Evolutionary conservation across 1,140 invertebrate species (phyloP).

Genomic region (Drosophila rhopaloa): DNA sequence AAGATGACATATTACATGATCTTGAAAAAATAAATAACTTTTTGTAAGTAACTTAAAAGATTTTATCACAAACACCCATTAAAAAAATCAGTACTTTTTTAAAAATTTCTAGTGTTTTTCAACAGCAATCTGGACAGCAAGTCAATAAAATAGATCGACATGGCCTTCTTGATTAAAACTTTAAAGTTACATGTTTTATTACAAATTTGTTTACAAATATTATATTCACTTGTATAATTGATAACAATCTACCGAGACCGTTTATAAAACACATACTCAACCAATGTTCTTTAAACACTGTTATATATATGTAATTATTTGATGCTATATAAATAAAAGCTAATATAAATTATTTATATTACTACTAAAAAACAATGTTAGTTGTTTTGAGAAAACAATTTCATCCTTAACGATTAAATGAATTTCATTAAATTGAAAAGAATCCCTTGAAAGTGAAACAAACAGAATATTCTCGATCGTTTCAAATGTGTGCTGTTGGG

Average conservation of each 20-base stretch:
- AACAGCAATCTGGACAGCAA: conserved; percentile 34
- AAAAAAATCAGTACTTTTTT: not conserved
- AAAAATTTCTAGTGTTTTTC: conserved; percentile 32
- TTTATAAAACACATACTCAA: conserved; percentile 45
- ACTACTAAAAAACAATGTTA: not conserved
- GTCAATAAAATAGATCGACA: conserved; percentile 17
- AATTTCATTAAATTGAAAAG: too few species aligned
- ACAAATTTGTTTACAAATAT: conserved; percentile 19
- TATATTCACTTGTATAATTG: conserved; percentile 31
- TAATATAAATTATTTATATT: not conserved
- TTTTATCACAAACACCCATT: too few species aligned
- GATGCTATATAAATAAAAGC: conserved; percentile 32
- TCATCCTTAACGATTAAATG: too few species aligned
- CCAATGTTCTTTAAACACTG: conserved; percentile 42
- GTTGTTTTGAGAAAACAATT: too few species aligned
- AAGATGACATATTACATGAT: conserved; percentile 40
- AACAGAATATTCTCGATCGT: conserved; percentile 6
- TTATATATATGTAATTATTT: conserved; percentile 39
- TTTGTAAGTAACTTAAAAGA: conserved; percentile 15
- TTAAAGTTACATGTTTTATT: conserved; percentile 8
- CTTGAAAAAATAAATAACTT: conserved; percentile 45
- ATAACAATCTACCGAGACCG: conserved; percentile 33
- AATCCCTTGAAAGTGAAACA: too few species aligned
- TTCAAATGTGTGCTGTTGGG: conserved; percentile 1
- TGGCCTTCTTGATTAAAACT: conserved; percentile 16